A percentile compares a stretch with the other conserved stretches of the same genome.
These are phyloP conservation scores for Oscheius sp. DNA, from an alignment of 2,888 invertebrate genomes.

Conservation along the genomic window DNA sequence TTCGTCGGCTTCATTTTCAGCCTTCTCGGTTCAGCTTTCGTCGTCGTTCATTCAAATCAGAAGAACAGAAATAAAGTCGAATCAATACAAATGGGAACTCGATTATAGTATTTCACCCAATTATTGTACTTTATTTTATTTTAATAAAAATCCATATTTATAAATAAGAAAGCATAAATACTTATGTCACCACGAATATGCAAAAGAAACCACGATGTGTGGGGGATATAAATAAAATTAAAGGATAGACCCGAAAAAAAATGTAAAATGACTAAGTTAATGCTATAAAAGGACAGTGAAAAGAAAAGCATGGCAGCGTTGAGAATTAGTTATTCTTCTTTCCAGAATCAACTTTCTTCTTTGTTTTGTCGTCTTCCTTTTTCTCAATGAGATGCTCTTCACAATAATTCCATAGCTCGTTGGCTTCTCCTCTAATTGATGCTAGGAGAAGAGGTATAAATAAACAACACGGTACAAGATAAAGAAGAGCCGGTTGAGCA, in stretches of 20 bases:
- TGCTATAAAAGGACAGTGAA: not conserved
- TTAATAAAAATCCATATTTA: conserved; percentile 5
- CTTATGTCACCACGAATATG: not conserved
- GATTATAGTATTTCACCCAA: not conserved
- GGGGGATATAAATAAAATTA: not conserved
- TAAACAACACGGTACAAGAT: conserved; percentile 94
- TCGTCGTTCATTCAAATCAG: conserved; percentile 34
- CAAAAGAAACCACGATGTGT: too few species aligned
- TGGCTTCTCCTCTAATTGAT: conserved; percentile 83
- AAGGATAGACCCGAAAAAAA: conserved; percentile 20
- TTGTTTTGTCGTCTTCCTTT: conserved; percentile 45
- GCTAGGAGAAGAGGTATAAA: conserved; percentile 89
- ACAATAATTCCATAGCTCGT: conserved; percentile 67
- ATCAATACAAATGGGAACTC: conserved; percentile 6
- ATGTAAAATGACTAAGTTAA: not conserved
- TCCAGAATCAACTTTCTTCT: conserved; percentile 44
- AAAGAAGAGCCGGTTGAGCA: conserved; percentile 90
- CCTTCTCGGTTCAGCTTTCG: conserved; percentile 44
- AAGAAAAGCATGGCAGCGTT: not conserved
- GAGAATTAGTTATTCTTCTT: conserved; percentile 49
- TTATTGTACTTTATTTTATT: not conserved
- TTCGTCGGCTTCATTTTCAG: conserved; percentile 41
- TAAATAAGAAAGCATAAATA: not conserved
- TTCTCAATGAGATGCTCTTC: conserved; percentile 68
- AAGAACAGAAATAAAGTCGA: conserved; percentile 12